These are phyloP conservation scores for Scarus forsteni DNA, from an alignment of 2,797 vertebrate species.

Conservation along the genomic window DNA sequence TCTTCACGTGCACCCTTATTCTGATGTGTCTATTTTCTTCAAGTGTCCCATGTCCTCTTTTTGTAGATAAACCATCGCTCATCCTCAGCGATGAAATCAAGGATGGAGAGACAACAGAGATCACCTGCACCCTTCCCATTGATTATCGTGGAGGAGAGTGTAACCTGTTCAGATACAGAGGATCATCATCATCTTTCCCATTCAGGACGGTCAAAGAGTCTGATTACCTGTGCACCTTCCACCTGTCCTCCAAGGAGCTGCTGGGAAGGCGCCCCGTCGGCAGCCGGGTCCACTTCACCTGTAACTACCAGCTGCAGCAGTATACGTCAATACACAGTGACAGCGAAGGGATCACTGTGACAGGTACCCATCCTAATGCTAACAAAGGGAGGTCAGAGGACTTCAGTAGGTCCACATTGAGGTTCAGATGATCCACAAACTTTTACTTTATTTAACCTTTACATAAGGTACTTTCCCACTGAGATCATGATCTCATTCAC, in stretches of 20 bases:
- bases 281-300: neutral
- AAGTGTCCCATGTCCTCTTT: neutral
- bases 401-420: no score
- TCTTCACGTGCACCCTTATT: no score
- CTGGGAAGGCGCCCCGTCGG: neutral
- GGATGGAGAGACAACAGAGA: neutral
- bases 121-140: constrained; percentile 15
- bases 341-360: neutral
- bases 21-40: no score
- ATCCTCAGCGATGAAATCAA: neutral
- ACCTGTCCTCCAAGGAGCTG: constrained; percentile 8
- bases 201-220: neutral
- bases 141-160: constrained; percentile 14
- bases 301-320: constrained; percentile 32
- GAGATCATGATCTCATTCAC: no score
- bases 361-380: neutral
- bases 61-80: neutral
- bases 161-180: constrained; percentile 1
- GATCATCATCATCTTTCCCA: rapidly evolving
- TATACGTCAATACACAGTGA: constrained; percentile 16
- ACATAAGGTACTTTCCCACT: no score
- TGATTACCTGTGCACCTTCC: neutral
- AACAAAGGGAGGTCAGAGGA: neutral
- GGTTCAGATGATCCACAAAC: no score
- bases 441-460: no score